Base-by-base conservation (phyloP, 2,113 vertebrate genomes). In the Corythornis cristatus region DNA sequence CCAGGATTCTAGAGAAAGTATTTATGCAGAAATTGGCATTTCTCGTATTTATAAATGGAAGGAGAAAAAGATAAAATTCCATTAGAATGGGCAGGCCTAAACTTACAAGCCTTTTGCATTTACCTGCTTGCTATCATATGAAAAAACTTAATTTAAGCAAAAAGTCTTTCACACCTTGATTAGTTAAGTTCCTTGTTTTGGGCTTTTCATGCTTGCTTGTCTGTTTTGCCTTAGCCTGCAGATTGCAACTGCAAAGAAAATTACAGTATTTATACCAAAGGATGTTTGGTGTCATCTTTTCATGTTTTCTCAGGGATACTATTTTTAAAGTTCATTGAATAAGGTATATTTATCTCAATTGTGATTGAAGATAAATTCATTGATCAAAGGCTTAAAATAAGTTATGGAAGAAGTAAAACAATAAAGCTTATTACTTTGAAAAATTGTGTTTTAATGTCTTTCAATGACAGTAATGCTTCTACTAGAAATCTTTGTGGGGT, bases 11-110 rank as follows among this genome's bases (percentile, higher is more conserved):
- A 50, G 50, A 84, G 33, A 67, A 83, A 71, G 82, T 66, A 62
- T 93, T 90, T 79, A 57, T 87, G 78, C 78, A 85, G 75, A 84
- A 84, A 65, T 76, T 58, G 54, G 51, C 75, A 73, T 93, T 95
- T 91, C 83, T 89, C 53, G 3, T 85, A 29, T 73, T 87, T 91
- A 65, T 76, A 85, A 89, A 93, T 77, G 53, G 56, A 74, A 83
- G 22, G 45, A 60, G 40, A 71, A 77, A 76, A 65, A 78, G 56
- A 61, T 20, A 61, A 58, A 68, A 51, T 33, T 83, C 54, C 31
- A 13, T 86, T 75, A 72, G 33, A 83, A 54, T 35, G 40, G 18
- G 3, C 22, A 58, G n/a, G 10, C 40, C 58, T 76, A 25, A 57
- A 35, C 28, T 76, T 83, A 28, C 46, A 68, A 28, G 22, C n/a